These are phyloP conservation scores for Macrobrachium nipponense DNA, from an alignment of 1,140 invertebrate genomes.

Conservation along the genomic window DNA sequence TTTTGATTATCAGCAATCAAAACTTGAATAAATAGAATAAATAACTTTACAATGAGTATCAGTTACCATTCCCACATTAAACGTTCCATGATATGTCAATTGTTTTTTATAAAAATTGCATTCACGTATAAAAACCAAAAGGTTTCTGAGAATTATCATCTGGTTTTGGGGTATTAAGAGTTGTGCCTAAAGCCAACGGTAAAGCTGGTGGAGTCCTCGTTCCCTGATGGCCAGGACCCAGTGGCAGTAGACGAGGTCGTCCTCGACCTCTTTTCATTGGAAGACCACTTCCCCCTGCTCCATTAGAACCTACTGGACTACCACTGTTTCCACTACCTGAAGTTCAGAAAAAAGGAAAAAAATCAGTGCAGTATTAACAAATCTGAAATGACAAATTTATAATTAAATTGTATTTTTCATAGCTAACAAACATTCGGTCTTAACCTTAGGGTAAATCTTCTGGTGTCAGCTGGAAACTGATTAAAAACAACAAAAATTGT, in stretches of 20 bases:
- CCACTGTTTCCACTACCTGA: neutral
- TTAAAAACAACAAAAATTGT: too few relatives aligned
- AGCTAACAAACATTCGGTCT: too few relatives aligned
- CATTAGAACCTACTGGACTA: slow-evolving; percentile 2
- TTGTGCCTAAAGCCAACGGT: slow-evolving; percentile 55
- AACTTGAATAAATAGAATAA: too few relatives aligned
- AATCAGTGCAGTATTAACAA: too few relatives aligned
- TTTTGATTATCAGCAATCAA: too few relatives aligned
- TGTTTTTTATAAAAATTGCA: neutral
- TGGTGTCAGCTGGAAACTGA: too few relatives aligned
- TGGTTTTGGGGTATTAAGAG: slow-evolving; percentile 40
- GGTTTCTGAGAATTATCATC: slow-evolving; percentile 49
- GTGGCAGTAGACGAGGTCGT: slow-evolving; percentile 77
- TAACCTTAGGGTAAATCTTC: too few relatives aligned
- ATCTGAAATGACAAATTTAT: too few relatives aligned
- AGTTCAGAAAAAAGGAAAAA: too few relatives aligned
- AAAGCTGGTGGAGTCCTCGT: slow-evolving; percentile 67
- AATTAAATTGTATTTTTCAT: too few relatives aligned
- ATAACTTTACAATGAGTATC: neutral
- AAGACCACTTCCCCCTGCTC: neutral
- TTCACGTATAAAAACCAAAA: slow-evolving; percentile 50
- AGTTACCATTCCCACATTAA: neutral
- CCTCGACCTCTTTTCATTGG: slow-evolving; percentile 77
- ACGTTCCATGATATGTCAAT: neutral
- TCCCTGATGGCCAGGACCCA: slow-evolving; percentile 75